A percentile compares a stretch with the other conserved stretches of the same genome.
These are phyloP conservation scores for Alaudala cheleensis DNA, from an alignment of 2,113 vertebrate genomes.

Conservation along the genomic window DNA sequence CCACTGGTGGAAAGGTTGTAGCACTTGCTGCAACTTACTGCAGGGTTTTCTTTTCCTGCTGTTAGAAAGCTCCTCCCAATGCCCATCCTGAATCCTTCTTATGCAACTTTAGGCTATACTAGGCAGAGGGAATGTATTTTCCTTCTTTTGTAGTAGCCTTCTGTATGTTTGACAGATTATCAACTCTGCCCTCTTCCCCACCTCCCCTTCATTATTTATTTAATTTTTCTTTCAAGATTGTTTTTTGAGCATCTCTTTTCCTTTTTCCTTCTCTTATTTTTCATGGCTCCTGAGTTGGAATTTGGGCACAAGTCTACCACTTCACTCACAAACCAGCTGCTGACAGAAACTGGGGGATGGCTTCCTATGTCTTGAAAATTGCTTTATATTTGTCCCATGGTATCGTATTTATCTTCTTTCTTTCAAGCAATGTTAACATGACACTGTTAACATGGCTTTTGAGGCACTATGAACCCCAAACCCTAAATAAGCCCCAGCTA, in stretches of 20 bases:
- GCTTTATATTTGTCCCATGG: neutral
- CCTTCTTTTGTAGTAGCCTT: neutral
- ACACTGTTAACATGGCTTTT: neutral
- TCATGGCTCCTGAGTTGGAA: neutral
- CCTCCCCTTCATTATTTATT: neutral
- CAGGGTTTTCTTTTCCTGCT: neutral
- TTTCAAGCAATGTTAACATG: neutral
- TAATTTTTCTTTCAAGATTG: neutral
- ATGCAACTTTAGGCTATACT: neutral
- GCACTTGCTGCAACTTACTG: neutral
- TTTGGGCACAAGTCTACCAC: neutral
- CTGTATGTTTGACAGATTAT: neutral
- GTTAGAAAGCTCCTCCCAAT: neutral
- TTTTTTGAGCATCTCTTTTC: neutral
- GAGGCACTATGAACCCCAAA: neutral
- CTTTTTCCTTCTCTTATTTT: neutral
- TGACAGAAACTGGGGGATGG: neutral
- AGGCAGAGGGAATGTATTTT: neutral
- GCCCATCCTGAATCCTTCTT: neutral
- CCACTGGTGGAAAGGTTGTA: neutral
- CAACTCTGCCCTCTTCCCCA: neutral
- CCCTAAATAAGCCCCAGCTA: neutral
- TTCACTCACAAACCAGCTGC: neutral
- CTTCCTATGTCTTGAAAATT: neutral
- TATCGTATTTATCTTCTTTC: neutral